A percentile compares a stretch with the other conserved stretches of the same genome.
Evolutionary conservation across 1,140 invertebrate genomes (phyloP).

Genomic region (Stratiolaelaps scimitus): DNA sequence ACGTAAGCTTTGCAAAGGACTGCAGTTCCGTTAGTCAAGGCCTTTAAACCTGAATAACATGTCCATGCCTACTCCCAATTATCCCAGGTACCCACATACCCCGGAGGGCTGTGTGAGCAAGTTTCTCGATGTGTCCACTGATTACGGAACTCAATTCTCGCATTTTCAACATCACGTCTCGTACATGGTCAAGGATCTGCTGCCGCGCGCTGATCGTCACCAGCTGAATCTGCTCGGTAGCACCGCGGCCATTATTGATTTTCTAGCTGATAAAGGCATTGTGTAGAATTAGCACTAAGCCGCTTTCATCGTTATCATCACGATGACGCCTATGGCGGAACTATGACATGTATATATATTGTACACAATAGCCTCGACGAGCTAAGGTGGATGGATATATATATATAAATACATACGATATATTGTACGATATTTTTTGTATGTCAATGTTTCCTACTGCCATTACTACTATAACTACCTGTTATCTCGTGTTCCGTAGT

Average conservation of each 20-base stretch:
- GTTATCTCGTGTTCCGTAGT: no score
- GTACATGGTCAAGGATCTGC: conserved; percentile 74
- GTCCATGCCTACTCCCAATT: no score
- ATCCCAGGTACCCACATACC: conserved; percentile 43
- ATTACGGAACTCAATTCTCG: conserved; percentile 54
- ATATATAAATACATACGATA: no score
- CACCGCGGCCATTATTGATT: conserved; percentile 56
- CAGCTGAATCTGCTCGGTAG: conserved; percentile 63
- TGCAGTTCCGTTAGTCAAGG: no score
- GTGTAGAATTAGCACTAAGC: background rate
- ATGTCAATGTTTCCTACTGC: no score
- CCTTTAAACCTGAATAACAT: no score
- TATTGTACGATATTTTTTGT: no score
- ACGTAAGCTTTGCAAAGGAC: no score
- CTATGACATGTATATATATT: no score
- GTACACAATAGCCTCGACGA: no score
- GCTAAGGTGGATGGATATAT: no score
- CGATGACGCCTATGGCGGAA: background rate
- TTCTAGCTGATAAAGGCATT: conserved; percentile 45
- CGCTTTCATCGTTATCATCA: background rate
- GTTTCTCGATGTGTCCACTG: conserved; percentile 63
- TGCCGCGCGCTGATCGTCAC: conserved; percentile 54
- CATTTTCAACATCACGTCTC: conserved; percentile 84
- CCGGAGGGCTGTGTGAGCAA: conserved; percentile 63
- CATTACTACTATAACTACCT: no score